phyloP scores from a whole-genome alignment of 2,113 vertebrate genomes.

The Anhinga rufa region DNA sequence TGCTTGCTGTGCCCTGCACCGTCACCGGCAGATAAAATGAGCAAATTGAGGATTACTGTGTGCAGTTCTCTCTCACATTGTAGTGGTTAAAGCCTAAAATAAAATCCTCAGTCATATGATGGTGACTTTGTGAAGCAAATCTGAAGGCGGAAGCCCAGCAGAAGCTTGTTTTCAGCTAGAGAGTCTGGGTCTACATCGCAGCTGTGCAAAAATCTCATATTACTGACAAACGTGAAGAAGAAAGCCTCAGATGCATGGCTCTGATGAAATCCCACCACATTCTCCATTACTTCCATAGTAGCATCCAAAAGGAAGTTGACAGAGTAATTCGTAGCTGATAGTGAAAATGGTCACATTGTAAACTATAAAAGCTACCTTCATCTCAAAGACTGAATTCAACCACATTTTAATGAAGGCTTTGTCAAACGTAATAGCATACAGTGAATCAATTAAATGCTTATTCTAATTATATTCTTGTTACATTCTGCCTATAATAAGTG shows the following conservation, averaged over 20 bases:
- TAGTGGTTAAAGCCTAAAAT: not conserved
- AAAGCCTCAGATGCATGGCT: not conserved
- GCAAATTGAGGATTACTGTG: not conserved
- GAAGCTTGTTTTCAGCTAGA: not conserved
- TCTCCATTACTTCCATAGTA: not conserved
- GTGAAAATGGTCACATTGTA: not conserved
- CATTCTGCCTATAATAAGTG: not conserved
- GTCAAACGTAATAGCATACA: not conserved
- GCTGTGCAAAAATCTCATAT: not conserved
- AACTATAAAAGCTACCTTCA: not conserved
- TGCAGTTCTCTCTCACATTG: not conserved
- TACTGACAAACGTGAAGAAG: not conserved
- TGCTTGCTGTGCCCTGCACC: not conserved
- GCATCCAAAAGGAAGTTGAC: not conserved
- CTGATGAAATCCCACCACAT: not conserved
- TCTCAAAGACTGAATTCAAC: not conserved
- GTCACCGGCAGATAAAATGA: accelerated
- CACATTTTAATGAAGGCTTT: not conserved
- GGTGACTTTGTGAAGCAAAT: not conserved
- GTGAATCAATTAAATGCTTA: not conserved
- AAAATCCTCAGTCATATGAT: not conserved
- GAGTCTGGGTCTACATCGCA: not conserved
- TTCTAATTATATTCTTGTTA: not conserved
- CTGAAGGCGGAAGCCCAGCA: not conserved
- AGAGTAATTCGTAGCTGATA: not conserved